These are phyloP conservation scores for Zaprionus nigranus DNA, from an alignment of 1,140 invertebrate genomes.

Conservation along the genomic window DNA sequence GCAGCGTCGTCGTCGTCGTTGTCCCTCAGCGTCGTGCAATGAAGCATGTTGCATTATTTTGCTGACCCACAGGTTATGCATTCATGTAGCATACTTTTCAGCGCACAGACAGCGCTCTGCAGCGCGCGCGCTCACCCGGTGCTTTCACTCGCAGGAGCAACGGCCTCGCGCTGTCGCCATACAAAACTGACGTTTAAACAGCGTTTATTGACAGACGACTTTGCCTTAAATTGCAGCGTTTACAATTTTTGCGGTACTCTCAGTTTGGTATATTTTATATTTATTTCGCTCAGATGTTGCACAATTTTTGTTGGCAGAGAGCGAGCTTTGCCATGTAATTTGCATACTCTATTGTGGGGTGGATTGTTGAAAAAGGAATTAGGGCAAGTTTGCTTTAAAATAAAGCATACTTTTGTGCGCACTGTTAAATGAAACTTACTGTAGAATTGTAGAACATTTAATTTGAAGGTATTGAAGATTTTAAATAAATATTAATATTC, in stretches of 20 bases:
- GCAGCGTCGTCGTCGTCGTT: background rate
- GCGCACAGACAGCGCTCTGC: background rate
- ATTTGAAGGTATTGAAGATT: no score
- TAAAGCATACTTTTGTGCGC: background rate
- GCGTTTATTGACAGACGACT: constrained; percentile 59
- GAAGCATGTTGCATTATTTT: constrained; percentile 58
- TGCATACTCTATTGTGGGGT: background rate
- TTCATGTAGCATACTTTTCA: constrained; percentile 64
- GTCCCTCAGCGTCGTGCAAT: constrained; percentile 32
- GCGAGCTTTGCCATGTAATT: background rate
- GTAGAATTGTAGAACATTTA: no score
- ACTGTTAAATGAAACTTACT: no score
- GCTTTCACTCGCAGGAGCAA: constrained; percentile 30
- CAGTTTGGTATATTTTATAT: constrained; percentile 45
- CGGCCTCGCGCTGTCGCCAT: constrained; percentile 14
- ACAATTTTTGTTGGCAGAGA: constrained; percentile 52
- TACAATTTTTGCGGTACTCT: constrained; percentile 32
- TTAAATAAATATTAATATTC: no score
- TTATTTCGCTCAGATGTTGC: constrained; percentile 76
- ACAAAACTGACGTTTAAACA: constrained; percentile 50
- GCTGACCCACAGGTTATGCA: constrained; percentile 55
- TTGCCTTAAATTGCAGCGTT: constrained; percentile 54
- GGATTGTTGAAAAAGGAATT: background rate
- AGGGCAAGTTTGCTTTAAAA: background rate
- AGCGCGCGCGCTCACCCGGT: no score